These are phyloP conservation scores for Barnardius zonarius DNA, from an alignment of 2,113 vertebrate genomes.

Conservation along the genomic window DNA sequence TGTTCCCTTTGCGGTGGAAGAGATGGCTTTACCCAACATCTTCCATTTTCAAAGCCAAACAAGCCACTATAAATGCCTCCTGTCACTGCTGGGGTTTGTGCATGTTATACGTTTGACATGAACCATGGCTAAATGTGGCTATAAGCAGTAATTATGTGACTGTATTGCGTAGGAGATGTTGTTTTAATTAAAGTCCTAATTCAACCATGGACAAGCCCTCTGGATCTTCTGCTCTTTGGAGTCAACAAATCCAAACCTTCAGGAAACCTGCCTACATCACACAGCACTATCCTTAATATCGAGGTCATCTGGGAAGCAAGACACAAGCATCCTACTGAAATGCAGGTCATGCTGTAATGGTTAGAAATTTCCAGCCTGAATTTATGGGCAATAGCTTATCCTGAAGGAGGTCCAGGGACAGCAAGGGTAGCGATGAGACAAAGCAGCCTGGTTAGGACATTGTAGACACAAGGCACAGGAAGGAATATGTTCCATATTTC, in stretches of 20 bases:
- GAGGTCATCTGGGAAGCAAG: not conserved
- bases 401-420: not conserved
- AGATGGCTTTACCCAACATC: slow-evolving; percentile 7
- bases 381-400: not conserved
- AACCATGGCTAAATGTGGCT: not conserved
- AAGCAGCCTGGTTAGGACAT: not conserved
- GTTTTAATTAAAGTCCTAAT: not conserved
- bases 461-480: not conserved
- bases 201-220: not conserved
- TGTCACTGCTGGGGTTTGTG: not conserved
- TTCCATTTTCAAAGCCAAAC: slow-evolving; percentile 23
- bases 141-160: not conserved
- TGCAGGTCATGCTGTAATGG: not conserved
- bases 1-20: not conserved
- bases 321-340: not conserved
- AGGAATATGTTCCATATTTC: not conserved
- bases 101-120: not conserved
- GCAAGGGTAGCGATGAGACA: not conserved
- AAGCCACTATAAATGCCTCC: not conserved
- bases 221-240: not conserved
- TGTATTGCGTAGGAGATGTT: not conserved
- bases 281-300: not conserved
- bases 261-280: not conserved
- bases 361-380: not conserved
- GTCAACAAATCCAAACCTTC: not conserved